Base-by-base conservation (phyloP, 2,888 invertebrate genomes). In the Dryobotodes eremita region DNA sequence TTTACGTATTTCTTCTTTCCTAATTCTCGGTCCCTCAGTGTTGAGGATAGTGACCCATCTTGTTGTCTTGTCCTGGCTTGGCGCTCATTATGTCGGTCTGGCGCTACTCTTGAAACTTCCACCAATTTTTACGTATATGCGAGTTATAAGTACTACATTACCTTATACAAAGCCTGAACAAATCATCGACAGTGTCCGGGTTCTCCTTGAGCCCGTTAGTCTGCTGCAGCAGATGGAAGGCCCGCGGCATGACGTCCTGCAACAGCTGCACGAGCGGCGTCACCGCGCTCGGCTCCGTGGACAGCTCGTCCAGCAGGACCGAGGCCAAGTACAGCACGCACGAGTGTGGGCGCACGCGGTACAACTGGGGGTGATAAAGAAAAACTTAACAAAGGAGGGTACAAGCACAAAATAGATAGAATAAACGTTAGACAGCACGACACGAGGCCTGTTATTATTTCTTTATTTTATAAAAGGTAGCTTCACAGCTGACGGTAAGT, bases 111-210 rank as follows among this genome's bases (percentile, higher is more conserved):
- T 57, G 57, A 57, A 55, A 55, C 2, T 55, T 23, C n/a, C 61
- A 59, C 17, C 26, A 26, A n/a, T n/a, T 10, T 61, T 1, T 7
- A 15, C 8, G 26, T 62, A 20, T 26, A 62, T 11, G 11, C 31
- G 20, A 62, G 5, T 20, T 20, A 20, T 5, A n/a, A n/a, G n/a
- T n/a, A 11, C 11, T 36, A 62, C 13, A 23, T 23, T 23, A 64
- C 95, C 98, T 97, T 71, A 98, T 97, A 90, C 98, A 98, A 57
- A 99, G 97, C 71, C 99, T 97, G 95, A 99, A 99, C 87, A 99
- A 98, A 93, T 99, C 99, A 93, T 99, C 99, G 0, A 99, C 99
- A 0, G 99, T 99, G 92, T 99, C 99, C 0, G 99, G 99, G 97
- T 99, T 98, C 94, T 99, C 98, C 80, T 98, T 97, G 66, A 99